Evolutionary conservation across 2,797 vertebrate species (phyloP).

Genomic region (Macropus fuliginosus): DNA sequence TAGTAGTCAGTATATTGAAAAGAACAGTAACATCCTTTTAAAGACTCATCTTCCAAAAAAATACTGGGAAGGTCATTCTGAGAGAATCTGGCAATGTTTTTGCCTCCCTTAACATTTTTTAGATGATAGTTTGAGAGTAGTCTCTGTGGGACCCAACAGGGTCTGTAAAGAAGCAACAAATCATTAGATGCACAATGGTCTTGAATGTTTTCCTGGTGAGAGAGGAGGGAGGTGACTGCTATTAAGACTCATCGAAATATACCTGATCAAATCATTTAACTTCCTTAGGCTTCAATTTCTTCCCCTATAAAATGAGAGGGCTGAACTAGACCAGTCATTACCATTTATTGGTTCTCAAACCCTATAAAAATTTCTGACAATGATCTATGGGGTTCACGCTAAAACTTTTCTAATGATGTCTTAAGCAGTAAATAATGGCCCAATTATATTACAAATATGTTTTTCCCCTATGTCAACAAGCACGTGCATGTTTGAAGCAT

Average conservation of each 20-base stretch:
- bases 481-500: background rate
- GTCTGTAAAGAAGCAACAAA: background rate
- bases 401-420: background rate
- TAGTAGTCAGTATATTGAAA: background rate
- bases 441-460: background rate
- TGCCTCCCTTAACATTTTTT: background rate
- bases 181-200: background rate
- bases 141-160: background rate
- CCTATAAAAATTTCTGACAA: background rate
- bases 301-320: background rate
- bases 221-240: background rate
- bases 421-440: background rate
- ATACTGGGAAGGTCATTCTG: background rate
- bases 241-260: background rate
- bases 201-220: background rate
- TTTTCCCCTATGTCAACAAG: background rate
- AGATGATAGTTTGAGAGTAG: constrained; percentile 25
- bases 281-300: background rate
- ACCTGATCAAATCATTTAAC: background rate
- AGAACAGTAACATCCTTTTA: background rate
- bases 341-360: background rate
- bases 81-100: background rate
- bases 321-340: background rate
- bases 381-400: background rate
- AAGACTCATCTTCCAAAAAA: background rate